Base-by-base conservation (phyloP, 2,113 vertebrate genomes). In the Salvelinus alpinus region DNA sequence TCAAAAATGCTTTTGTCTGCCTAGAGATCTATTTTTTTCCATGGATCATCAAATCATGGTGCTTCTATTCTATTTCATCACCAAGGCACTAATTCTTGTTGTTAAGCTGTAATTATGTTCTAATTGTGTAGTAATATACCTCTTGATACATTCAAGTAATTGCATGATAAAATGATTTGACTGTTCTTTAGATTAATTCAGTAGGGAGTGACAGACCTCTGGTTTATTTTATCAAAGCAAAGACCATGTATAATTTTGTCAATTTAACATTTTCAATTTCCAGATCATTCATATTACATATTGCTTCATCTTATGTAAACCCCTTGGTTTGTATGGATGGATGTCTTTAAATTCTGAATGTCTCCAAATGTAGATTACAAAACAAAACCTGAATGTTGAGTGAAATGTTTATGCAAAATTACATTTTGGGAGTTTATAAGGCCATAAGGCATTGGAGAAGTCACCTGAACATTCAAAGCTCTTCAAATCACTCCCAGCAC, bases 111-210 rank as follows among this genome's bases (percentile, higher is more conserved):
- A 44, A 54, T 70, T 82, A 20, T 59, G 60, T 83, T 82, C 73
- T 77, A 78, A 69, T 80, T 79, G 64, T 75, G 47, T 64, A 83
- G 64, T 78, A 73, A 72, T 82, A 80, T 62, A 51, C 34, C 68
- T 77, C 18, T 51, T 69, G 14, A 31, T 62, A 75, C 71, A 12
- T 68, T 71, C 68, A 74, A 78, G 59, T 62, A 74, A 51, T 60
- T 86, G 70, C 84, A 87, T 82, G 78, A 78, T 6, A 70, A 78
- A 29, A 60, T n/a, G 65, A 51, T 68, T 72, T 77, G 29, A 82
- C 27, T 64, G 68, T 76, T 66, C 70, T 75, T 84, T 72, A 67
- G 65, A 66, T 66, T 72, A 38, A 66, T 66, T 72, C 59, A 18
- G 18, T 78, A n/a, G 38, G 27, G 47, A 9, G 59, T 71, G 34